phyloP scores from a whole-genome alignment of 1,140 invertebrate genomes.

The Drosophila suzukii region DNA sequence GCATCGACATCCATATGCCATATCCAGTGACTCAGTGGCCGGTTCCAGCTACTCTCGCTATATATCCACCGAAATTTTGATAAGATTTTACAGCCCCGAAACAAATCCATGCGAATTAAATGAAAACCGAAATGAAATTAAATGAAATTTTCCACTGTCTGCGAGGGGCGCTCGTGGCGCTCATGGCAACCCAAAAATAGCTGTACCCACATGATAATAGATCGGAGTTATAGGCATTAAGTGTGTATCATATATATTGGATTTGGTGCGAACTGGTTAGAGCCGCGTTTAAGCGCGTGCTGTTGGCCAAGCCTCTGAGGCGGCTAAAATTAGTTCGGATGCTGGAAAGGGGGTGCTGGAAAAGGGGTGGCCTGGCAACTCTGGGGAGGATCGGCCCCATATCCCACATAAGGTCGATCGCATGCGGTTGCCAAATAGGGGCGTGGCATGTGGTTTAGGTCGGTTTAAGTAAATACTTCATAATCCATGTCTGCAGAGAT shows the following conservation, averaged over 20 bases:
- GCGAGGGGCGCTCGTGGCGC: background rate
- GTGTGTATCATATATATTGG: background rate
- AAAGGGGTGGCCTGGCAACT: background rate
- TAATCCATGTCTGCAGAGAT: slow-evolving; percentile 2
- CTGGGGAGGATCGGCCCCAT: background rate
- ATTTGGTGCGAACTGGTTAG: slow-evolving; percentile 41
- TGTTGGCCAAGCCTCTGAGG: slow-evolving; percentile 37
- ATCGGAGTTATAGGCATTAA: slow-evolving; percentile 1
- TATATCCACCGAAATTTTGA: slow-evolving; percentile 17
- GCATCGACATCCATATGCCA: background rate
- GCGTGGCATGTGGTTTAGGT: slow-evolving; percentile 32
- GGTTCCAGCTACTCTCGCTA: slow-evolving; percentile 15
- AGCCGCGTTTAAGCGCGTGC: slow-evolving; percentile 33
- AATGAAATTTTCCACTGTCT: slow-evolving; percentile 40
- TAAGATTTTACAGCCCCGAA: slow-evolving; percentile 14
- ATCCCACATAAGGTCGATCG: slow-evolving; percentile 14
- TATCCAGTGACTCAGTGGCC: slow-evolving; percentile 28
- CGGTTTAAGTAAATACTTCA: background rate
- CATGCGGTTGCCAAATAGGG: slow-evolving; percentile 43
- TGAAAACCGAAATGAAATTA: slow-evolving; percentile 12
- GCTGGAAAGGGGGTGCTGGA: background rate
- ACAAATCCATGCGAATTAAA: slow-evolving; percentile 2
- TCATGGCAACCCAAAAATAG: slow-evolving; percentile 41
- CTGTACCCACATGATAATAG: slow-evolving; percentile 26
- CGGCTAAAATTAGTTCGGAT: slow-evolving; percentile 32